These are phyloP conservation scores for Tachyglossus aculeatus DNA, from an alignment of 2,797 vertebrate genomes.

Conservation along the genomic window DNA sequence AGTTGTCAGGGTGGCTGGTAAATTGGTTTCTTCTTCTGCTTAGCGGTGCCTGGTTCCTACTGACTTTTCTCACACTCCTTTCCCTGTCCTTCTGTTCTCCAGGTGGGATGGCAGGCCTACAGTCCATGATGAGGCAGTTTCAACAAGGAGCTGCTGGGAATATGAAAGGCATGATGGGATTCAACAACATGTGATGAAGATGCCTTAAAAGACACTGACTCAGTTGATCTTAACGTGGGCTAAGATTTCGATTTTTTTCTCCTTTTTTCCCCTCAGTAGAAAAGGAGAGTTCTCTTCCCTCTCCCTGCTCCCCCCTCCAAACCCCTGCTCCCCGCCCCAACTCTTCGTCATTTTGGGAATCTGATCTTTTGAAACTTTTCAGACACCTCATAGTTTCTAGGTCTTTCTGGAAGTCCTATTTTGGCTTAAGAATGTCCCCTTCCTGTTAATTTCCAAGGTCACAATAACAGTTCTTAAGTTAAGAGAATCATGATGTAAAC, in stretches of 20 bases:
- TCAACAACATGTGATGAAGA: conserved; percentile 96
- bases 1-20: no score
- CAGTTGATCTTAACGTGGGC: conserved; percentile 59
- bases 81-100: conserved; percentile 25
- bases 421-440: conserved; percentile 71
- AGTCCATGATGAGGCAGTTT: conserved; percentile 99
- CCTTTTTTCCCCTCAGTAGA: conserved; percentile 64
- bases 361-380: conserved; percentile 50
- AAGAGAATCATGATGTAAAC: conserved; percentile 75
- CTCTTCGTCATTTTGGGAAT: background rate
- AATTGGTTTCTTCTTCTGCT: background rate
- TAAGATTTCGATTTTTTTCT: conserved; percentile 68
- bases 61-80: conserved; percentile 10
- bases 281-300: conserved; percentile 17
- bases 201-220: conserved; percentile 77
- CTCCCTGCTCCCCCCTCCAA: background rate
- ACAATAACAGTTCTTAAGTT: conserved; percentile 67
- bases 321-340: background rate
- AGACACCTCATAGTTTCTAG: conserved; percentile 61
- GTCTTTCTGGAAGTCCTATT: conserved; percentile 73
- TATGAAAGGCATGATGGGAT: conserved; percentile 99
- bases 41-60: background rate
- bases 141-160: conserved; percentile 97
- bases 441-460: conserved; percentile 65
- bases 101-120: conserved; percentile 98